These are phyloP conservation scores for Melanostoma scalare DNA, from an alignment of 2,888 invertebrate species.

Conservation along the genomic window DNA sequence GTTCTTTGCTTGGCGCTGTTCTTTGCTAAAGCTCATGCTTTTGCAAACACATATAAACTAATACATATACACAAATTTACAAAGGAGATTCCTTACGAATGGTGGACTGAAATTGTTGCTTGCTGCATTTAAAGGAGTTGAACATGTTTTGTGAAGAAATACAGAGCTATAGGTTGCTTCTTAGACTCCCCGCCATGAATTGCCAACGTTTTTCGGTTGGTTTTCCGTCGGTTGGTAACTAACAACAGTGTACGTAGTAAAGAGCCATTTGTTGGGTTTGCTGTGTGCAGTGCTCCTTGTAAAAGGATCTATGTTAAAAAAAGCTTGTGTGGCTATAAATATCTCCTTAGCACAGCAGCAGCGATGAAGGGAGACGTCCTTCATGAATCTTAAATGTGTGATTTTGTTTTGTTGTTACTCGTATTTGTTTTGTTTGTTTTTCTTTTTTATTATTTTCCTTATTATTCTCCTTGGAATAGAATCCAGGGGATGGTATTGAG, in stretches of 20 bases:
- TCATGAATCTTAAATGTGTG: conserved; percentile 70
- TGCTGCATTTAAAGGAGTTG: conserved; percentile 61
- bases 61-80: neutral
- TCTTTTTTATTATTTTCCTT: conserved; percentile 1
- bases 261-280: conserved; percentile 60
- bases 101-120: conserved; percentile 44
- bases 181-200: conserved; percentile 31
- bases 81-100: neutral
- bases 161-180: conserved; percentile 14
- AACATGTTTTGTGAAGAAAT: conserved; percentile 46
- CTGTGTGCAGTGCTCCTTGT: conserved; percentile 32
- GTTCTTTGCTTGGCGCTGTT: neutral
- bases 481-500: no score
- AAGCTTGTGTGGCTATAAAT: conserved; percentile 66
- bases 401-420: conserved; percentile 51
- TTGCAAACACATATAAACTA: conserved; percentile 9
- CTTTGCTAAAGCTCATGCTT: conserved; percentile 20
- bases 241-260: conserved; percentile 43
- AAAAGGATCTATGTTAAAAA: conserved; percentile 49
- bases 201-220: conserved; percentile 49
- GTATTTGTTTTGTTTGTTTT: conserved; percentile 10
- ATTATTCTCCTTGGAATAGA: neutral
- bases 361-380: conserved; percentile 61
- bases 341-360: conserved; percentile 48
- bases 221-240: conserved; percentile 37